phyloP scores from a whole-genome alignment of 2,113 vertebrate species.

The Hippocampus guttulatus region DNA sequence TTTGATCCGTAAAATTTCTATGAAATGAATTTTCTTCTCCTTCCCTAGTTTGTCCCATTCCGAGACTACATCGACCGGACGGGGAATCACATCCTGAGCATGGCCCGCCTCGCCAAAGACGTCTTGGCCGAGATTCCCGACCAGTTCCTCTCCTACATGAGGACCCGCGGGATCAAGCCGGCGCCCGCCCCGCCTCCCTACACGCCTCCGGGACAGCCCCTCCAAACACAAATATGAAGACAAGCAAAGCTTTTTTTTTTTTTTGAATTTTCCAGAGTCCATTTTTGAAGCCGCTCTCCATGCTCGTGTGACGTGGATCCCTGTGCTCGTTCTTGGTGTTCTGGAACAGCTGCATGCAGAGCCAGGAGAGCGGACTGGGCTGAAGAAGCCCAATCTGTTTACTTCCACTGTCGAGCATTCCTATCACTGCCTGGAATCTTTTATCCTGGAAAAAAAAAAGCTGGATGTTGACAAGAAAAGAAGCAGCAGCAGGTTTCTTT shows the following conservation, averaged over 20 bases:
- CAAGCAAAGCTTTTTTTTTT: not conserved
- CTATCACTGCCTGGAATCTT: slow-evolving; percentile 66
- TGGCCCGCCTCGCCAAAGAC: slow-evolving; percentile 94
- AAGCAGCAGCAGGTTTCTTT: slow-evolving; percentile 5
- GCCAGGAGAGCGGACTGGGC: slow-evolving; percentile 30
- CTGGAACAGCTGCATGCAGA: slow-evolving; percentile 38
- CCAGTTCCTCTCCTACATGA: slow-evolving; percentile 98
- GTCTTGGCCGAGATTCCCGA: slow-evolving; percentile 96
- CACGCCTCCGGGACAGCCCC: slow-evolving; percentile 78
- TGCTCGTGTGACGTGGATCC: slow-evolving; percentile 35
- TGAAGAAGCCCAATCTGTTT: slow-evolving; percentile 70
- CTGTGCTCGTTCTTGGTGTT: slow-evolving; percentile 41
- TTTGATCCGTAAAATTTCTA: too few relatives aligned
- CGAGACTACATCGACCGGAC: slow-evolving; percentile 94
- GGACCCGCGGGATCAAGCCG: slow-evolving; percentile 92
- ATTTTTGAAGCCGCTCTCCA: slow-evolving; percentile 45
- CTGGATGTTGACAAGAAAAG: slow-evolving; percentile 4
- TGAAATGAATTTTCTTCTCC: not conserved
- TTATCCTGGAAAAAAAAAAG: slow-evolving; percentile 15
- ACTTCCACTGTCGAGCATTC: slow-evolving; percentile 76
- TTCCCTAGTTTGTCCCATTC: slow-evolving; percentile 89
- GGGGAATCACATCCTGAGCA: slow-evolving; percentile 92
- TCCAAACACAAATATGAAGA: slow-evolving; percentile 91
- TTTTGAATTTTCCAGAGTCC: not conserved
- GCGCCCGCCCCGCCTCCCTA: slow-evolving; percentile 90